A percentile compares a stretch with the other conserved stretches of the same genome.
These are phyloP conservation scores for Chelonus insularis DNA, from an alignment of 1,140 invertebrate genomes.

Conservation along the genomic window DNA sequence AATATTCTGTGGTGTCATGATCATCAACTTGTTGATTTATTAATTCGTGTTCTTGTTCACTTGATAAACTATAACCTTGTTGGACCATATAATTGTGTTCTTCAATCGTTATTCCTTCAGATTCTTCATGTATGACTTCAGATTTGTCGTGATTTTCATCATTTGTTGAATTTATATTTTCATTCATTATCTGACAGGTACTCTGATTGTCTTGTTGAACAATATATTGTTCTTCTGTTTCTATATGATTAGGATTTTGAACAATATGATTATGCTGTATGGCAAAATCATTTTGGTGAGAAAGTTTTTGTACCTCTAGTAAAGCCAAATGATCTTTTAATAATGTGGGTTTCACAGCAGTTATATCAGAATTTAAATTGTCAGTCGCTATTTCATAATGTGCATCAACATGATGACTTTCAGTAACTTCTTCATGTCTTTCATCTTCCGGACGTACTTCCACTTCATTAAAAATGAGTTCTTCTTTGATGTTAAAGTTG, in stretches of 20 bases:
- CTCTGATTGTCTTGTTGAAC: not conserved
- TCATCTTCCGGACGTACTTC: slow-evolving; percentile 50
- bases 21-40: slow-evolving; percentile 17
- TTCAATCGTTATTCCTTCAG: slow-evolving; percentile 33
- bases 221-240: slow-evolving; percentile 1
- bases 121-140: slow-evolving; percentile 10
- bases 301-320: slow-evolving; percentile 45
- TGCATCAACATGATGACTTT: slow-evolving; percentile 32
- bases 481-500: slow-evolving; percentile 49
- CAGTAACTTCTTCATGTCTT: slow-evolving; percentile 31
- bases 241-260: slow-evolving; percentile 3
- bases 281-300: slow-evolving; percentile 32
- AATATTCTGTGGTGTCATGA: slow-evolving; percentile 15
- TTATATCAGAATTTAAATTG: slow-evolving; percentile 28
- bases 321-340: slow-evolving; percentile 51
- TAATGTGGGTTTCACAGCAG: slow-evolving; percentile 33
- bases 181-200: not conserved
- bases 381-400: slow-evolving; percentile 39
- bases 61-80: slow-evolving; percentile 33
- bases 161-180: slow-evolving; percentile 3
- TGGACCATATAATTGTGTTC: slow-evolving; percentile 46
- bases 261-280: slow-evolving; percentile 19
- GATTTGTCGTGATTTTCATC: slow-evolving; percentile 19
- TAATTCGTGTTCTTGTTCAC: slow-evolving; percentile 21
- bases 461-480: slow-evolving; percentile 53